phyloP scores from a whole-genome alignment of 2,113 vertebrate species.

The Callaeas wilsoni region DNA sequence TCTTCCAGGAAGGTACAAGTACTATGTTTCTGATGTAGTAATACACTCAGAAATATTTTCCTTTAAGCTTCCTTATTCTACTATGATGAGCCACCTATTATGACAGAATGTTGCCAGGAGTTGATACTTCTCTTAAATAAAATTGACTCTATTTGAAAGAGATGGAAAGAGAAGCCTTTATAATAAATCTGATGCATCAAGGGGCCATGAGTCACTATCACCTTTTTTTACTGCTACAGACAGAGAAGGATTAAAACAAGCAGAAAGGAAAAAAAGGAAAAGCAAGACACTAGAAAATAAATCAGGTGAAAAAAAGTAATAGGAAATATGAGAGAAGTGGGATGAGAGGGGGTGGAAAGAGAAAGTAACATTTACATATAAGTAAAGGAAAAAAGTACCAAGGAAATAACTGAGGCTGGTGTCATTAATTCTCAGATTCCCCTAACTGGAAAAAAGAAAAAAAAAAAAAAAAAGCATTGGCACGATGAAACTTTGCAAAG shows the following conservation, averaged over 20 bases:
- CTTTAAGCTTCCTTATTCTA: background rate
- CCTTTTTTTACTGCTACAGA: background rate
- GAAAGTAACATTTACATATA: background rate
- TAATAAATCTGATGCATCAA: background rate
- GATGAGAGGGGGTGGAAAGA: background rate
- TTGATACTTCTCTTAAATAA: background rate
- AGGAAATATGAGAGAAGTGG: background rate
- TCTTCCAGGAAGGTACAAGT: background rate
- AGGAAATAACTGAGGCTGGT: background rate
- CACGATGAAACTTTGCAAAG: background rate
- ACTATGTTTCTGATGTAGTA: background rate
- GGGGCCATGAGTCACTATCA: background rate
- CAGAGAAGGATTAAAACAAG: background rate
- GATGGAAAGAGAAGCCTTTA: background rate
- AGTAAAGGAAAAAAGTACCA: constrained; percentile 2
- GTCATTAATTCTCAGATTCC: background rate
- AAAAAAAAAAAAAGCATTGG: background rate
- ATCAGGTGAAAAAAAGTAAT: background rate
- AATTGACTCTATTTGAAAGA: background rate
- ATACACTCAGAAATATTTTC: background rate
- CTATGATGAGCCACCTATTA: background rate
- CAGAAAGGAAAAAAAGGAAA: background rate
- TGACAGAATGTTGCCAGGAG: background rate
- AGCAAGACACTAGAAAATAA: background rate
- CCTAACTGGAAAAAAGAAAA: background rate